Evolutionary conservation across 2,888 invertebrate species (phyloP).

Genomic region (Cantharis flavilabris): DNA sequence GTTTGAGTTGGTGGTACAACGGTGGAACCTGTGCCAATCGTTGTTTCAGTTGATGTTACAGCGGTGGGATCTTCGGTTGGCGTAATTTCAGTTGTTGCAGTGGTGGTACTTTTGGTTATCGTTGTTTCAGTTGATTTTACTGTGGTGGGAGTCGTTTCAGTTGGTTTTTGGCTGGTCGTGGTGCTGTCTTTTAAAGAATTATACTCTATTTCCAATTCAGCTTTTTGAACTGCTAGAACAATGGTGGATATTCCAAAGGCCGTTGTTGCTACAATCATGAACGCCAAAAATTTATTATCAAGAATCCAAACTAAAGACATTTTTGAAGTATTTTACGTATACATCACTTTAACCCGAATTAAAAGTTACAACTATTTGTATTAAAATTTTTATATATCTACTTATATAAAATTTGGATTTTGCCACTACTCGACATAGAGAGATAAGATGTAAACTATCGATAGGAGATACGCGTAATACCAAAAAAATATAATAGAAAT

Average conservation of each 20-base stretch:
- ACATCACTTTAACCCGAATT: background rate
- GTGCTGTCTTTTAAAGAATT: slow-evolving; percentile 34
- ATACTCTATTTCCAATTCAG: slow-evolving; percentile 38
- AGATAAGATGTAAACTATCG: background rate
- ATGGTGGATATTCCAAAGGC: slow-evolving; percentile 61
- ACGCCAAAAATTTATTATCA: slow-evolving; percentile 51
- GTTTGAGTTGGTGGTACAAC: too few species aligned
- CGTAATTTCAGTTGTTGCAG: background rate
- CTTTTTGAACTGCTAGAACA: slow-evolving; percentile 58
- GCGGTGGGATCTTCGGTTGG: too few species aligned
- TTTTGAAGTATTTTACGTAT: background rate
- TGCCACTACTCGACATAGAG: background rate
- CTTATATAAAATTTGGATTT: background rate
- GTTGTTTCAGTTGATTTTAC: background rate
- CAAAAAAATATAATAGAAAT: background rate
- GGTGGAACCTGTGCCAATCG: too few species aligned
- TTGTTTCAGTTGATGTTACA: too few species aligned
- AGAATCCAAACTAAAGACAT: slow-evolving; percentile 39
- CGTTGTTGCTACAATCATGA: slow-evolving; percentile 50
- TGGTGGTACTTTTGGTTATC: slow-evolving; percentile 4
- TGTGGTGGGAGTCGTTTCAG: background rate
- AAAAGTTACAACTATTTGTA: background rate
- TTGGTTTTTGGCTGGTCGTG: slow-evolving; percentile 31
- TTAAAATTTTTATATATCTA: background rate
- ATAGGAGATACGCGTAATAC: background rate